Percentiles rank a stretch among this genome's conserved stretches.
Evolutionary conservation across 2,113 vertebrate genomes (phyloP).

Genomic region (Diphyllodes magnificus): DNA sequence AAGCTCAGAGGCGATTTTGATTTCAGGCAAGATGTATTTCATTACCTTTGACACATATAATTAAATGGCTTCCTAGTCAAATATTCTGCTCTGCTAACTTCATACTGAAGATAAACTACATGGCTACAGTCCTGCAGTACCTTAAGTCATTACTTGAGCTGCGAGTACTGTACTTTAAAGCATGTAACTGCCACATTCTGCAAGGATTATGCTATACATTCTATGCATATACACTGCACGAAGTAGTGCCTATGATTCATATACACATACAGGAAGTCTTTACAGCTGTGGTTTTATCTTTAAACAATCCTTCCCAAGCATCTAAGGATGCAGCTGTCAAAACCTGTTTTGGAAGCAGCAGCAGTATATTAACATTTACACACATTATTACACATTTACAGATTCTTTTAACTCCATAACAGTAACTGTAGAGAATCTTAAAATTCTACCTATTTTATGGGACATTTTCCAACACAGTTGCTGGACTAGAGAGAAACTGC

Average conservation of each 20-base stretch:
- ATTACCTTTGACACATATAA: constrained; percentile 27
- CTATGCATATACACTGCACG: background rate
- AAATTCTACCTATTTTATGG: background rate
- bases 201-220: background rate
- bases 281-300: background rate
- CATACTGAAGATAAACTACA: background rate
- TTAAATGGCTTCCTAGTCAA: constrained; percentile 42
- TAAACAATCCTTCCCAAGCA: background rate
- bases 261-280: background rate
- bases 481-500: background rate
- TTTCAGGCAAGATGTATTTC: constrained; percentile 28
- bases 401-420: background rate
- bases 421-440: background rate
- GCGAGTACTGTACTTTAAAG: background rate
- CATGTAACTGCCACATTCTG: background rate
- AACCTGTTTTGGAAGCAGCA: background rate
- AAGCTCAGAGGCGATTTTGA: constrained; percentile 23
- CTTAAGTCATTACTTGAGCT: background rate
- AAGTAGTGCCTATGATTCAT: background rate
- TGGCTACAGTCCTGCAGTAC: background rate
- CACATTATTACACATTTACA: background rate
- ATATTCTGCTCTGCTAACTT: constrained; percentile 15
- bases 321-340: background rate
- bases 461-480: background rate
- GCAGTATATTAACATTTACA: background rate